Evolutionary conservation across 92 coral and sea anemone genomes (phyloP), one percentile per base, ranked within the genome.

Genomic region (Nematostella vectensis): DNA sequence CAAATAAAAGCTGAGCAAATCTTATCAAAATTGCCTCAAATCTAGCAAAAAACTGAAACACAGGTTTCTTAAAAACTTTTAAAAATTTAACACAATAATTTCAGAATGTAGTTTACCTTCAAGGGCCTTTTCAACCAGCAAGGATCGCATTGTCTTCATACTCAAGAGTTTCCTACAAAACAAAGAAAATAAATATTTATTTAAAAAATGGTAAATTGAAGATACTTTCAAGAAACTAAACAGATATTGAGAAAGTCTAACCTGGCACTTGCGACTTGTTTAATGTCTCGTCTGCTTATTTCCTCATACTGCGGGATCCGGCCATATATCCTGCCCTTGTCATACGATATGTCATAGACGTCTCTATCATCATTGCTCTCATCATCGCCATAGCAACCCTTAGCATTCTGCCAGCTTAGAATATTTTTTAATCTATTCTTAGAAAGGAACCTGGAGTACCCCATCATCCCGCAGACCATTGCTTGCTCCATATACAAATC

Each of bases 401-500:
- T 78, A 12, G 49, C 55, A 42, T 58, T 70, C 67, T 85, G 94
- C 94, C 94, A 85, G 9, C 76, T 58, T 31, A 85, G 63, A 50
- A 85, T 67, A 18, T 13, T 54, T 22, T 60, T 28, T 3, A 85
- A 63, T 28, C 94, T 67, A 31, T 58, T 55, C 12, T 47, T 26
- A 1, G 88, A 70, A 29, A 80, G 66, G 63, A 85, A 85, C 13
- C 75, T 77, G 20, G 48, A 31, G 50, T 69, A 85, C 1, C 94
- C 94, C 82, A 85, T 75, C 27, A 78, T 73, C 1, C 80, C 88
- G 33, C 94, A 85, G 18, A 85, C 94, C 94, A 85, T 85, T 16
- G 83, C 94, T 48, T 85, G 94, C 47, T 85, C 94, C 94, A 85
- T 79, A 70, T 80, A 85, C 65, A 85, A 56, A 37, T 85, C 94